Conservation (phyloP, 2,797 vertebrate species). For the Phylloscopus collybita region DNA sequence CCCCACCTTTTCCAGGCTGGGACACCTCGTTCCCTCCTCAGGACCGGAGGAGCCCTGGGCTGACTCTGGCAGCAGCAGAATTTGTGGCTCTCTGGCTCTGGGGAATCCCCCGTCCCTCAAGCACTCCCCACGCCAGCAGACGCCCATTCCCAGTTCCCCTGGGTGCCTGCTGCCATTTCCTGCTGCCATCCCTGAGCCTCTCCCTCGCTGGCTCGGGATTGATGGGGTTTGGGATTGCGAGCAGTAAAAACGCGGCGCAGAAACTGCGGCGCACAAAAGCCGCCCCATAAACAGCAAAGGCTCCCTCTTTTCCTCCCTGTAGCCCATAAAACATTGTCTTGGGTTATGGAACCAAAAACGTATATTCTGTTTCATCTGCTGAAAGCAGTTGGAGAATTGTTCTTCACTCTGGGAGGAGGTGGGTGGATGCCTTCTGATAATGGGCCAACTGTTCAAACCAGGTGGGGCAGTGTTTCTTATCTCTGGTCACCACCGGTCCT, state of each 20-base stretch:
- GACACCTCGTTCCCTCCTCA: background rate
- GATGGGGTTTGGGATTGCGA: conserved; percentile 8
- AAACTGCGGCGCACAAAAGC: conserved; percentile 37
- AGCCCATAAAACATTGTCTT: background rate
- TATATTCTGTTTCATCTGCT: too few species aligned
- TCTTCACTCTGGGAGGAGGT: too few species aligned
- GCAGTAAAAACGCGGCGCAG: background rate
- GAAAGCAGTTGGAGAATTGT: too few species aligned
- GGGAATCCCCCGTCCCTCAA: background rate
- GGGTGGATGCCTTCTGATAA: too few species aligned
- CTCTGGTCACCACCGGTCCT: too few species aligned
- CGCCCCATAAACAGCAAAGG: conserved; percentile 39
- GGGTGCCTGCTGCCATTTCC: background rate
- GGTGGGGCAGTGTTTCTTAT: too few species aligned
- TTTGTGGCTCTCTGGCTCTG: background rate
- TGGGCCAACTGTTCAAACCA: too few species aligned
- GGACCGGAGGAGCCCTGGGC: background rate
- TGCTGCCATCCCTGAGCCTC: background rate
- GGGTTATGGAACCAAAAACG: too few species aligned
- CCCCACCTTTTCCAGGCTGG: background rate
- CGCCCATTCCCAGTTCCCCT: background rate
- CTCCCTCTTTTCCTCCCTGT: background rate
- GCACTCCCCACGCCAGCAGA: too few species aligned
- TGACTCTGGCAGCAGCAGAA: background rate
- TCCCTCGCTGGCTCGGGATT: background rate